Conservation (phyloP, 2,797 vertebrate genomes). For the Myripristis murdjan region DNA sequence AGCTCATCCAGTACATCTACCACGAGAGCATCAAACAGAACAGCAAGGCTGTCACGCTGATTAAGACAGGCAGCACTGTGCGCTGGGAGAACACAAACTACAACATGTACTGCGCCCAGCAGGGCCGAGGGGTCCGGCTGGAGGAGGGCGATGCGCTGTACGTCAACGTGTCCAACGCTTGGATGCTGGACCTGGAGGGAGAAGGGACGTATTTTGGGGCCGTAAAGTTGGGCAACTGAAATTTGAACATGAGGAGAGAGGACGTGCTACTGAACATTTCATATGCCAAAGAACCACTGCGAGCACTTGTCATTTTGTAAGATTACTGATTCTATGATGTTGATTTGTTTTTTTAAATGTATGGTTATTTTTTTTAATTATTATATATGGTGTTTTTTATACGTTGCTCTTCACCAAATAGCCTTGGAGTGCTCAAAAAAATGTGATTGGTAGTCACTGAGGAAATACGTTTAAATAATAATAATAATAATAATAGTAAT, state of each 20-base stretch:
- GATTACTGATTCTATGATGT: constrained; percentile 74
- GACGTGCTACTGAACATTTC: constrained; percentile 86
- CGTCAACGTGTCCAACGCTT: constrained; percentile 93
- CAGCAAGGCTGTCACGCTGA: constrained; percentile 85
- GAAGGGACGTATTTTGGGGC: constrained; percentile 95
- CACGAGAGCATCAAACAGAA: constrained; percentile 90
- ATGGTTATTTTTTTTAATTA: too few relatives aligned
- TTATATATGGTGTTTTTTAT: constrained; percentile 42
- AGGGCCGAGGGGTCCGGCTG: constrained; percentile 91
- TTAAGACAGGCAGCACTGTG: constrained; percentile 95
- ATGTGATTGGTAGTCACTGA: constrained; percentile 15
- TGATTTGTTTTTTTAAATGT: constrained; percentile 50
- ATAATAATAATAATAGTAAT: too few relatives aligned
- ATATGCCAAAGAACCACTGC: constrained; percentile 86
- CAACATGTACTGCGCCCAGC: constrained; percentile 96
- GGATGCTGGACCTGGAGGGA: constrained; percentile 90
- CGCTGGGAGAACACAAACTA: constrained; percentile 91
- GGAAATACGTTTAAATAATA: too few relatives aligned
- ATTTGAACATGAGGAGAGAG: constrained; percentile 47
- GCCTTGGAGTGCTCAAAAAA: constrained; percentile 36
- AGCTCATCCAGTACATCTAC: constrained; percentile 93
- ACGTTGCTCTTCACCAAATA: constrained; percentile 50
- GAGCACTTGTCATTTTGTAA: constrained; percentile 67
- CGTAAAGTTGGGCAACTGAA: constrained; percentile 93
- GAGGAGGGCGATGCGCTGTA: constrained; percentile 90